phyloP scores from a whole-genome alignment of 37 sponge, comb jelly and placozoan species.

The Oopsacas minuta region DNA sequence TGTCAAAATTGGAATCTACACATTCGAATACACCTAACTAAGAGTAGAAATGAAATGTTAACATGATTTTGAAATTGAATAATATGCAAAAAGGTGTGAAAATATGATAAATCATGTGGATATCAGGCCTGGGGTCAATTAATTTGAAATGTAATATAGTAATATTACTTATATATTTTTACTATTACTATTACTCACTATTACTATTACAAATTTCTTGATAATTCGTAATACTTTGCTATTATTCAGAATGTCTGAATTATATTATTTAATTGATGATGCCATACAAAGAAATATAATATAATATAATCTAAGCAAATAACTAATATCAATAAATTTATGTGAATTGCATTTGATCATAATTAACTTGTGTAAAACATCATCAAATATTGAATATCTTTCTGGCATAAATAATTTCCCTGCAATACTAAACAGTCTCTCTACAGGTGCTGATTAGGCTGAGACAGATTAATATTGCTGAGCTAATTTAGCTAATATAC shows the following conservation, averaged over 20 bases:
- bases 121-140: not conserved
- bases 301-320: slow-evolving; percentile 23
- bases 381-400: slow-evolving; percentile 22
- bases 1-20: too few relatives aligned
- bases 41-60: too few relatives aligned
- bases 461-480: slow-evolving; percentile 19
- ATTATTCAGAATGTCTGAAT: slow-evolving; percentile 20
- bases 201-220: slow-evolving; percentile 27
- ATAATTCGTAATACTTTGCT: not conserved
- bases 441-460: slow-evolving; percentile 30
- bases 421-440: slow-evolving; percentile 26
- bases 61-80: too few relatives aligned
- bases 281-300: not conserved
- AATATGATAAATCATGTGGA: too few relatives aligned
- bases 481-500: slow-evolving; percentile 21
- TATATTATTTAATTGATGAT: not conserved
- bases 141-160: not conserved
- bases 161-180: not conserved
- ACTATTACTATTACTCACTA: slow-evolving; percentile 25
- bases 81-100: too few relatives aligned
- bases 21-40: too few relatives aligned
- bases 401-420: slow-evolving; percentile 32
- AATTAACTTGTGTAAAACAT: slow-evolving; percentile 21
- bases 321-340: slow-evolving; percentile 13
- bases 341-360: slow-evolving; percentile 28